Evolutionary conservation across 2,888 invertebrate genomes (phyloP), one percentile per base, ranked within the genome.

Genomic region (Eilema sororculum): DNA sequence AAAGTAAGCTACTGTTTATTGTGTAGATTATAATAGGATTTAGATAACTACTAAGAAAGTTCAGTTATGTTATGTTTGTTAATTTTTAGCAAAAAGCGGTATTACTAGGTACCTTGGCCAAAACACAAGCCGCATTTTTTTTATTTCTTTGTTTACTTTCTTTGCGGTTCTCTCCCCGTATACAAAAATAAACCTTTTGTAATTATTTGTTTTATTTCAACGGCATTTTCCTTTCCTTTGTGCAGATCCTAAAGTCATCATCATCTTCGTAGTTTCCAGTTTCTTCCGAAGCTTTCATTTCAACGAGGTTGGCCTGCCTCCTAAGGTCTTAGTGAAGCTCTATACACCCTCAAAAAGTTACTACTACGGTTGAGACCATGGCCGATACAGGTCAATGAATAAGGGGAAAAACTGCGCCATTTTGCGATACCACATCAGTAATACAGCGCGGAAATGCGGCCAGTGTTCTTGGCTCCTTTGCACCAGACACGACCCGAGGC

Each of bases 1-100:
- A 76, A 78, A 81, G 67, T 20, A 33, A 62, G 79, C 81, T 81
- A 76, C 81, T 79, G 81, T 81, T 77, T 72, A 75, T 78, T 77
- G 75, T 30, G 13, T 65, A 65, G 9, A 22, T 16, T 25, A 65
- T 65, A 62, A 75, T 69, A 30, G 68, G 68, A 72, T 76, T 74
- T 68, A 68, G 70, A 73, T 79, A 81, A 76, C 73, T 73, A 69
- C 74, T 68, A 30, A 65, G 41, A 61, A 73, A 62, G 13, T 69
- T 69, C 13, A 68, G 67, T 25, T 64, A 56, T 67, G 62, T 75
- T 75, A 68, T 59, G 24, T 57, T 62, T 16, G 56, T 71, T n/a
- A n/a, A 30, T 52, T 56, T 52, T 56, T 30, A 2, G 13, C n/a
- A 8, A n/a, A 52, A 52, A 16, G 52, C 13, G n/a, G 28, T 64